Conservation (phyloP, 2,797 vertebrate species). For the Megalops cyprinoides region DNA sequence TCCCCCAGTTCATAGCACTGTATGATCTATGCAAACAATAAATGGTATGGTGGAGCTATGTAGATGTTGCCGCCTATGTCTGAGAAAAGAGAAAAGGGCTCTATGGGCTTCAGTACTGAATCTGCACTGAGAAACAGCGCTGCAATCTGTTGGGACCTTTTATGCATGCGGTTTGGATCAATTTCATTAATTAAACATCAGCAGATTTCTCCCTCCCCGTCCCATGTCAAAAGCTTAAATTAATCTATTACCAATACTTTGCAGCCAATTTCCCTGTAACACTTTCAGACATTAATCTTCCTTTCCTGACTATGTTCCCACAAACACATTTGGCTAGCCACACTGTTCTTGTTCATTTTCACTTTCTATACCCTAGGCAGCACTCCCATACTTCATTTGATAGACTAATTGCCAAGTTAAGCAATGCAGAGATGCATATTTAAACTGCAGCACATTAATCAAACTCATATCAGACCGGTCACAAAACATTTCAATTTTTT, state of each 20-base stretch:
- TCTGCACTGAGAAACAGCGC: background rate
- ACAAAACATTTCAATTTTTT: slow-evolving; percentile 58
- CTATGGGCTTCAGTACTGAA: background rate
- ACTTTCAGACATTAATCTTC: slow-evolving; percentile 30
- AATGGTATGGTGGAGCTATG: too few species aligned
- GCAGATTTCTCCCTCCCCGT: slow-evolving; percentile 23
- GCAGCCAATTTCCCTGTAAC: slow-evolving; percentile 38
- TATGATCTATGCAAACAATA: too few species aligned
- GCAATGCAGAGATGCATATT: slow-evolving; percentile 52
- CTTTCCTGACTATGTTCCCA: slow-evolving; percentile 33
- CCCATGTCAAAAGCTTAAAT: slow-evolving; percentile 36
- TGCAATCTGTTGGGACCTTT: slow-evolving; percentile 3
- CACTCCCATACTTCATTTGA: slow-evolving; percentile 55
- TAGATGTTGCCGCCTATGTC: background rate
- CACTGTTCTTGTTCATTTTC: slow-evolving; percentile 36
- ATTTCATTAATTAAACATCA: slow-evolving; percentile 34
- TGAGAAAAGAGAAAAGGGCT: background rate
- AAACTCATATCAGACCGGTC: slow-evolving; percentile 59
- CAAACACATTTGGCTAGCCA: slow-evolving; percentile 34
- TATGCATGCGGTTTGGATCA: slow-evolving; percentile 27
- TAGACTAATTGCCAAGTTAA: slow-evolving; percentile 57
- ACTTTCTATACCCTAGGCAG: slow-evolving; percentile 48
- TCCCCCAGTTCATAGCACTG: too few species aligned
- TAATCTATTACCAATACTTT: slow-evolving; percentile 35
- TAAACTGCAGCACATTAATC: slow-evolving; percentile 62